Percentiles rank a stretch among this genome's conserved stretches.
These are phyloP conservation scores for Prolemur simus DNA, from an alignment of 2,113 vertebrate species.

Conservation along the genomic window DNA sequence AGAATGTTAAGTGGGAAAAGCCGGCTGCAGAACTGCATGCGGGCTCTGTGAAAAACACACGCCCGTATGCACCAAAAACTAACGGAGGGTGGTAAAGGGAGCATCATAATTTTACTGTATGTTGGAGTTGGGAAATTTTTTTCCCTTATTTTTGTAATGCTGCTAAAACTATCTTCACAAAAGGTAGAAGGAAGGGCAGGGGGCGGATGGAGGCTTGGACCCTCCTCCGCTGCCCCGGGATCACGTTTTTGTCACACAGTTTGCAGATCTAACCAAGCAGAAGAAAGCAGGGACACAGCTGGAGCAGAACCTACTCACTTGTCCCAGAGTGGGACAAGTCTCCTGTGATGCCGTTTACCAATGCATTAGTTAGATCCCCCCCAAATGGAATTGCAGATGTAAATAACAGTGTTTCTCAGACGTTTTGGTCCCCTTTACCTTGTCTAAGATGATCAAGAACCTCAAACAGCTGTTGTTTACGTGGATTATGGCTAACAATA, in stretches of 20 bases:
- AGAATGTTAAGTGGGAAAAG: background rate
- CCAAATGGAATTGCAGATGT: background rate
- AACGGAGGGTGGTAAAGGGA: background rate
- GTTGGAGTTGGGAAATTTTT: background rate
- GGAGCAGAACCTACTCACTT: background rate
- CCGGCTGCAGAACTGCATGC: background rate
- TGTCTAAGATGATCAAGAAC: background rate
- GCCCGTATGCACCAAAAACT: background rate
- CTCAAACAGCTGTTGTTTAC: background rate
- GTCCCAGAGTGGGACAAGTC: background rate
- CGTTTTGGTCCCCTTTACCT: background rate
- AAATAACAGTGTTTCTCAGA: background rate
- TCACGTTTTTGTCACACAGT: background rate
- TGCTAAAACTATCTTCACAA: background rate
- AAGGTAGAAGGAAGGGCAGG: background rate
- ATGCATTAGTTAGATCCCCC: accelerated
- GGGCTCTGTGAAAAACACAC: background rate
- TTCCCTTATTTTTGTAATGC: background rate
- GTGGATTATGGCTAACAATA: no score
- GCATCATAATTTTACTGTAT: background rate
- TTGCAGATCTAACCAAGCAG: background rate
- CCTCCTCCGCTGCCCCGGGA: no score
- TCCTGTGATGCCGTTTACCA: background rate
- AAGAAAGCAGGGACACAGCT: no score
- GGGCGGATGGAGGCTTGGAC: accelerated